Base-by-base conservation (phyloP, 2,888 invertebrate genomes). In the Oithona nana region DNA sequence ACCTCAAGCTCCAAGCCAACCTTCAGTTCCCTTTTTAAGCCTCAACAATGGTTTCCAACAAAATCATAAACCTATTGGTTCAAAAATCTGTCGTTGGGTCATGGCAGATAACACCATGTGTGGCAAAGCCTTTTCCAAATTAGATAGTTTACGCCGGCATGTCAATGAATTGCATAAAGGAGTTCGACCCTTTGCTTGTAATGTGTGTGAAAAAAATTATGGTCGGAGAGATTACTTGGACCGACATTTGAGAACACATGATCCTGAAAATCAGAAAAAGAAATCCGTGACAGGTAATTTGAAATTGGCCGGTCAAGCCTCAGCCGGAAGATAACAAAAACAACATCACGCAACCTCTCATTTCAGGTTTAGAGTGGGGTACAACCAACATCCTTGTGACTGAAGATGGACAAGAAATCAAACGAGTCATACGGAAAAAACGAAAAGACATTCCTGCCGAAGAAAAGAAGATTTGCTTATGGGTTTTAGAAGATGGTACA, bases 111-210 rank as follows among this genome's bases (percentile, higher is more conserved):
- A 50, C 28, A 59, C 59, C 4, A 50, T 59, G 26, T 59, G 59
- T 50, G 59, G 59, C 24, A 59, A 59, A 50, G 59, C 59, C 28
- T 59, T 59, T 50, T 59, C 59, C 59, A 59, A 59, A 3, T n/a
- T 59, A 26, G 59, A 59, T 28, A 50, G 49, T 50, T 50, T 59
- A 3, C 48, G 59, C 16, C n/a, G 59, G 50, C 59, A 59, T 49
- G 59, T 59, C 11, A 59, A 39, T 11, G 59, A 59, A n/a, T 24
- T 59, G 48, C 59, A 59, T 26, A 59, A 59, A 26, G 59, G 59
- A 11, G 59, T 59, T 8, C 59, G 59, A 3, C 59, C 59, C 26
- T 59, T 48, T 49, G 59, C 49, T 8, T 59, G 59, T n/a, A 22
- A 48, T n/a, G 24, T 59, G 28, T 59, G 59, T 28, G 59, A 59